Evolutionary conservation across 1,140 invertebrate genomes (phyloP).

Genomic region (Orius insidiosus): DNA sequence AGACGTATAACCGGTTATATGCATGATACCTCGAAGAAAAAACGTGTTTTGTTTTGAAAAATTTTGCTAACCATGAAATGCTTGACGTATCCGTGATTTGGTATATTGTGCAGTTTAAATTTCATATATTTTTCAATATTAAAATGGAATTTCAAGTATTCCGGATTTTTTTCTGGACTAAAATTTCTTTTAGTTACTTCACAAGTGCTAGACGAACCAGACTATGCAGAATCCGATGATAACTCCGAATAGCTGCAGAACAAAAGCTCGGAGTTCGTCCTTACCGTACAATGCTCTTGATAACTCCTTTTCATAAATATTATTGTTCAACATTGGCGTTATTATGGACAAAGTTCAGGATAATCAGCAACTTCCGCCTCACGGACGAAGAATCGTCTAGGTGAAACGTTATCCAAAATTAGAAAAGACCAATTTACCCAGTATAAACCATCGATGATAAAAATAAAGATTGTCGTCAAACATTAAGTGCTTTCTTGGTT

Average conservation of each 20-base stretch:
- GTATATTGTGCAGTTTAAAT: neutral
- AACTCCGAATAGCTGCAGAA: too few species aligned
- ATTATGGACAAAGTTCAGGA: too few species aligned
- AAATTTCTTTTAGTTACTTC: neutral
- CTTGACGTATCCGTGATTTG: conserved; percentile 6
- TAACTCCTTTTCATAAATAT: too few species aligned
- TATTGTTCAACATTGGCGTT: too few species aligned
- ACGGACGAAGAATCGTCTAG: too few species aligned
- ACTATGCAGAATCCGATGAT: too few species aligned
- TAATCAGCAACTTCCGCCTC: too few species aligned
- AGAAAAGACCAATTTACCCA: neutral
- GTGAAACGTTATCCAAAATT: neutral
- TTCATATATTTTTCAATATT: conserved; percentile 2
- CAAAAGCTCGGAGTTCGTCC: too few species aligned
- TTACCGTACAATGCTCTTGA: too few species aligned
- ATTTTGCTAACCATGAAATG: conserved; percentile 3
- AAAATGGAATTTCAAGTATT: conserved; percentile 5
- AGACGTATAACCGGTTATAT: neutral
- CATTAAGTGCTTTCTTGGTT: neutral
- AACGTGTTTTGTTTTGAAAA: neutral
- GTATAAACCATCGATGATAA: conserved; percentile 1
- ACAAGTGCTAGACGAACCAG: too few species aligned
- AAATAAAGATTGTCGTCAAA: conserved; percentile 6
- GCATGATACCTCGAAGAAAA: neutral
- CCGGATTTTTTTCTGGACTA: conserved; percentile 6